These are phyloP conservation scores for Hippopotamus amphibius DNA, from an alignment of 2,113 vertebrate species.

Conservation along the genomic window DNA sequence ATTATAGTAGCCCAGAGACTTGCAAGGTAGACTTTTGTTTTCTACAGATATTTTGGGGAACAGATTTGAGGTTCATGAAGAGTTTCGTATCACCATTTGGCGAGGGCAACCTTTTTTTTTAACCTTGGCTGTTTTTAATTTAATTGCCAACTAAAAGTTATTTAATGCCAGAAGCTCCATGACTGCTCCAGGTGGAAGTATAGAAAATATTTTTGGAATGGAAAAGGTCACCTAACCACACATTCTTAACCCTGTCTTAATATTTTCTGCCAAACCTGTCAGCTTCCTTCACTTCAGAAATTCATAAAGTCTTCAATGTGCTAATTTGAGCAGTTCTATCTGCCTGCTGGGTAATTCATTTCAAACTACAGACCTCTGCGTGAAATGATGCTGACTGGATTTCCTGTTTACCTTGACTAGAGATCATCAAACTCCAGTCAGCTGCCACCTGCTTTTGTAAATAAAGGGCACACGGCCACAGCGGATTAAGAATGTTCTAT, in stretches of 20 bases:
- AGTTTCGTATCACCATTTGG: conserved; percentile 59
- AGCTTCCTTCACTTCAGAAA: conserved; percentile 63
- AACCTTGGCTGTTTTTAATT: conserved; percentile 65
- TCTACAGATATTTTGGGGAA: conserved; percentile 58
- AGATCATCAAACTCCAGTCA: neutral
- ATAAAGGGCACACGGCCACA: neutral
- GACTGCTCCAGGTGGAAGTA: conserved; percentile 73
- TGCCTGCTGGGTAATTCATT: conserved; percentile 63
- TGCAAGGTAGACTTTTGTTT: conserved; percentile 24
- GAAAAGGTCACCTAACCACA: conserved; percentile 34
- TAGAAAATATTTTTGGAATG: conserved; percentile 75
- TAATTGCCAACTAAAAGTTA: conserved; percentile 65
- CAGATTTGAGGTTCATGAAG: conserved; percentile 57
- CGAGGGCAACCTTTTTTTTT: conserved; percentile 36
- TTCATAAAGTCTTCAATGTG: conserved; percentile 65
- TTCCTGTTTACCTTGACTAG: conserved; percentile 1
- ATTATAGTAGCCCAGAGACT: conserved; percentile 55
- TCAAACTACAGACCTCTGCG: conserved; percentile 48
- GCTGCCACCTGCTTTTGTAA: conserved; percentile 23
- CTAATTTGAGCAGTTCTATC: conserved; percentile 56
- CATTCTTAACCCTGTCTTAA: conserved; percentile 58
- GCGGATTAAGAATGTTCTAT: neutral
- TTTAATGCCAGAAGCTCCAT: conserved; percentile 50
- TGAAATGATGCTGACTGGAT: conserved; percentile 57
- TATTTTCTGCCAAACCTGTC: conserved; percentile 57